Base-by-base conservation (phyloP, 2,888 invertebrate species). In the Eudasyphora cyanicolor region DNA sequence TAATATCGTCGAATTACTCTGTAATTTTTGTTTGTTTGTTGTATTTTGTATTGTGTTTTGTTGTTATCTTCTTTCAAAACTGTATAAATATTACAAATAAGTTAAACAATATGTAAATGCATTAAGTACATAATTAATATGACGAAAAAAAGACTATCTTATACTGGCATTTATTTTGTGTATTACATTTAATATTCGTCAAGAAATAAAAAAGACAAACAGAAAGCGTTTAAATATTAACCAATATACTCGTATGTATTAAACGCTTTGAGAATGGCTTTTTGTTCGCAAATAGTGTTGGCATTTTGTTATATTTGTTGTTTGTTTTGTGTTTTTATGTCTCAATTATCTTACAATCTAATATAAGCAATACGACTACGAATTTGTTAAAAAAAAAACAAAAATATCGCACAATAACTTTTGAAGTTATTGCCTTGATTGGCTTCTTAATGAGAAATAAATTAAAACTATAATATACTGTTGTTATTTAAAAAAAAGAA, bases 101-200 rank as follows among this genome's bases (percentile, higher is more conserved):
- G 54, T 71, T 70, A 70, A 84, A 80, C 71, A 80, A 81, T 81
- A 67, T 81, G 73, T 86, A 86, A 86, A 86, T 84, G 75, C 84
- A 84, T 86, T 86, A 86, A 86, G 86, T 86, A 86, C 86, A 84
- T 54, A n/a, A 57, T 35, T 73, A 73, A 35, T 73, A 73, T 24
- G 24, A 62, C 51, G 69, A 29, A 60, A 51, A 73, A n/a, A 76
- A 80, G 2, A 76, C 38, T 24, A 51, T 78, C n/a, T 12, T 74
- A 79, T 85, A 81, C 86, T 86, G 86, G 85, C 86, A 84, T 81
- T 64, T n/a, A n/a, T 71, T 64, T 73, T 70, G 12, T 64, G 76
- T 1, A 35, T 57, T 32, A 57, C 45, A 38, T 57, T 27, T 5
- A 57, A 27, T 60, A 6, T 71, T 10, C 14, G 8, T n/a, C n/a